These are phyloP conservation scores for Patella caerulea DNA, from an alignment of 2,888 invertebrate species.

Conservation along the genomic window DNA sequence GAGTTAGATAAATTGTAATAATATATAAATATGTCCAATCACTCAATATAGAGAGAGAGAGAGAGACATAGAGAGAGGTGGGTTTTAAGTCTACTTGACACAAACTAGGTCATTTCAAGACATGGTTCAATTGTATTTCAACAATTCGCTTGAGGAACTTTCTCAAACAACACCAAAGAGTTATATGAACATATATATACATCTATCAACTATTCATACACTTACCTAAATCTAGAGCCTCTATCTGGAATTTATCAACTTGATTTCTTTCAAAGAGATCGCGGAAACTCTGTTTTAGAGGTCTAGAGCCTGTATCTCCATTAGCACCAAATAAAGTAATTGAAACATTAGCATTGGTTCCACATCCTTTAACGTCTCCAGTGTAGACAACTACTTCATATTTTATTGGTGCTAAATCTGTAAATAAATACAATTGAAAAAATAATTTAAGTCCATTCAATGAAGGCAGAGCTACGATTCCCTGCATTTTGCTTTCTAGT, in stretches of 20 bases:
- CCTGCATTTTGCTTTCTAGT: no score
- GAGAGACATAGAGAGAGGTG: no score
- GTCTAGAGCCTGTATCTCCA: conserved; percentile 67
- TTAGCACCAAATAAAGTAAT: conserved; percentile 64
- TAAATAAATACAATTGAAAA: conserved; percentile 20
- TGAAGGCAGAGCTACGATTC: no score
- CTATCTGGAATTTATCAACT: conserved; percentile 66
- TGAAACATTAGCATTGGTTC: conserved; percentile 70
- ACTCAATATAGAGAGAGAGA: no score
- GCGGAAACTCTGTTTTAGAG: conserved; percentile 62
- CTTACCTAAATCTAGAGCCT: conserved; percentile 68
- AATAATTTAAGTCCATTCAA: conserved; percentile 17
- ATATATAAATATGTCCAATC: no score
- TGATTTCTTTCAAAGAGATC: conserved; percentile 70
- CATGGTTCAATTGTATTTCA: no score
- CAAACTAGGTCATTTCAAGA: no score
- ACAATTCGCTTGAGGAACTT: no score
- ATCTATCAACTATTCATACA: not conserved
- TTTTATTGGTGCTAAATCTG: conserved; percentile 67
- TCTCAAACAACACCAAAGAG: no score
- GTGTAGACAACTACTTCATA: conserved; percentile 69
- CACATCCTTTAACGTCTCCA: conserved; percentile 66
- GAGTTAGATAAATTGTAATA: no score
- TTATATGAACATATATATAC: no score
- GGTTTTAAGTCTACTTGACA: no score